A percentile compares a stretch with the other conserved stretches of the same genome.
Evolutionary conservation across 2,888 invertebrate genomes (phyloP).

Genomic region (Sabellastarte sp.): DNA sequence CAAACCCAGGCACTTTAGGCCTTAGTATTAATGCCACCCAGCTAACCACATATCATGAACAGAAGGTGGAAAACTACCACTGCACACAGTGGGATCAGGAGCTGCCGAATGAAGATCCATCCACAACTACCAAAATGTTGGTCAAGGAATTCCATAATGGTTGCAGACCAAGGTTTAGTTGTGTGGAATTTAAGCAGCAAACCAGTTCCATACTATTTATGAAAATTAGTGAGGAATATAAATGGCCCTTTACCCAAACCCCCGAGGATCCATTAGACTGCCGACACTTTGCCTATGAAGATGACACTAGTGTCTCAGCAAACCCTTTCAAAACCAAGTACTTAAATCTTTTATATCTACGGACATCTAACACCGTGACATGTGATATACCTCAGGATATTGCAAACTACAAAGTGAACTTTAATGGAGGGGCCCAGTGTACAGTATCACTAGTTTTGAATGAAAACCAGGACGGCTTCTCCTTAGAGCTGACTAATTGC

Average conservation of each 20-base stretch:
- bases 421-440: slow-evolving; percentile 14
- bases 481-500: slow-evolving; percentile 9
- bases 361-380: background rate
- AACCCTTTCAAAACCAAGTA: background rate
- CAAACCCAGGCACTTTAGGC: slow-evolving; percentile 5
- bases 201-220: slow-evolving; percentile 14
- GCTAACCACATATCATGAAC: slow-evolving; percentile 4
- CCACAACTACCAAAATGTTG: slow-evolving; percentile 14
- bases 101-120: background rate
- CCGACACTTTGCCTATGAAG: slow-evolving; percentile 13
- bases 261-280: slow-evolving; percentile 14
- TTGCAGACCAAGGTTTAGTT: slow-evolving; percentile 26
- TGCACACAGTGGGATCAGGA: slow-evolving; percentile 19
- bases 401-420: slow-evolving; percentile 12
- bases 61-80: slow-evolving; percentile 6
- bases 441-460: slow-evolving; percentile 1
- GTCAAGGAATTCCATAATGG: slow-evolving; percentile 24
- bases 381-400: background rate
- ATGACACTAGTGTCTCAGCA: background rate
- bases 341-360: background rate
- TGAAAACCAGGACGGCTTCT: slow-evolving; percentile 4
- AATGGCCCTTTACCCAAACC: slow-evolving; percentile 20
- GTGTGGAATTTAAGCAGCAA: slow-evolving; percentile 18
- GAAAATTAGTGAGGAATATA: slow-evolving; percentile 14
- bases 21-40: slow-evolving; percentile 9